Evolutionary conservation across 2,113 vertebrate genomes (phyloP).

Genomic region (Pogonocichla stellata): DNA sequence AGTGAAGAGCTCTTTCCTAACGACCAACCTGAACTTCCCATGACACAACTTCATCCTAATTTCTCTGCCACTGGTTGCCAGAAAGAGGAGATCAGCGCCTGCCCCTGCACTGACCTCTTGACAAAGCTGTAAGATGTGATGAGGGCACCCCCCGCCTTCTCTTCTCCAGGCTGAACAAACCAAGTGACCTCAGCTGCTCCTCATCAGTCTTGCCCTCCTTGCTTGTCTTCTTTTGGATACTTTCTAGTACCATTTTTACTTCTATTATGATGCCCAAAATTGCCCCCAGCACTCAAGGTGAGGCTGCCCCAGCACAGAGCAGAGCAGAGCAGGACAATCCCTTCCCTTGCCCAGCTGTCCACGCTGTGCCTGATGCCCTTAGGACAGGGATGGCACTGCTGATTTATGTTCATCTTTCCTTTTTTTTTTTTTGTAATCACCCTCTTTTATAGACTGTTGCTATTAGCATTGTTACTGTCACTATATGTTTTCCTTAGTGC

Average conservation of each 20-base stretch:
- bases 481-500: neutral
- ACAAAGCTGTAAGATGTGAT: neutral
- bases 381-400: neutral
- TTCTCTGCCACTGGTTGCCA: neutral
- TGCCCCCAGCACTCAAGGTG: rapidly evolving
- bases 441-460: neutral
- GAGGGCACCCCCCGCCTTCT: neutral
- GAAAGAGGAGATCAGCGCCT: neutral
- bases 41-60: neutral
- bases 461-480: neutral
- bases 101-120: neutral
- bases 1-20: neutral
- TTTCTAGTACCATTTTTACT: neutral
- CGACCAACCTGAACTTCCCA: neutral
- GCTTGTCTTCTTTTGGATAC: neutral
- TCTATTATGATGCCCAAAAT: too few relatives aligned
- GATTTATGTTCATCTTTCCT: rapidly evolving
- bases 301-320: neutral
- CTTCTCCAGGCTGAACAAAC: neutral
- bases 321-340: neutral
- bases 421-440: neutral
- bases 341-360: rapidly evolving
- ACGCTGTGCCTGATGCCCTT: neutral
- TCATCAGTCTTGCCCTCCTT: neutral
- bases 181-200: neutral